Conservation (phyloP, 2,888 invertebrate species). For the Ctena decussata region DNA sequence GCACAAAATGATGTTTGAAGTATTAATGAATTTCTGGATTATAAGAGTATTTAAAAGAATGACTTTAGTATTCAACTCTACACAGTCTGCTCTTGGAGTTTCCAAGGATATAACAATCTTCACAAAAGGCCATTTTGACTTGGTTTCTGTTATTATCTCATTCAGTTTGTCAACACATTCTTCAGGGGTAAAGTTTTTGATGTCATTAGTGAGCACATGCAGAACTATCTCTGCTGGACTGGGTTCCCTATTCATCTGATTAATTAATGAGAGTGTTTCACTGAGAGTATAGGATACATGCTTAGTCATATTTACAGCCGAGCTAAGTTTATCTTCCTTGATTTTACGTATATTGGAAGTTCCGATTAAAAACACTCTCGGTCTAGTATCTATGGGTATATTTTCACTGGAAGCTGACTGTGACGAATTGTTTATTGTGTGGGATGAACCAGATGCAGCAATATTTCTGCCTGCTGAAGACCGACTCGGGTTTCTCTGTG, state of each 20-base stretch:
- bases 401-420: no score
- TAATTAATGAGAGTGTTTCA: not conserved
- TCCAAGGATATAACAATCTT: no score
- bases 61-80: no score
- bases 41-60: not conserved
- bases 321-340: not conserved
- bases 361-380: not conserved
- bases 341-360: no score
- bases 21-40: not conserved
- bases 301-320: not conserved
- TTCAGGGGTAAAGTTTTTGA: no score
- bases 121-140: no score
- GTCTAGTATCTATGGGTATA: not conserved
- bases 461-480: not conserved
- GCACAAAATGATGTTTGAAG: not conserved
- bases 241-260: no score
- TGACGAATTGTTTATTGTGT: no score
- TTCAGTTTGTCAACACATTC: no score
- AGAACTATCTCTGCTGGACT: not conserved
- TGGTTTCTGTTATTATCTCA: no score
- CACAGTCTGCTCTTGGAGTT: no score
- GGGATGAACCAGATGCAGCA: not conserved
- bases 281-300: not conserved
- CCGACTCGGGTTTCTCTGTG: not conserved
- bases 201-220: no score